Percentiles rank a stretch among this genome's conserved stretches.
Conservation (phyloP, 2,888 invertebrate genomes). For the Andrena hattorfiana region DNA sequence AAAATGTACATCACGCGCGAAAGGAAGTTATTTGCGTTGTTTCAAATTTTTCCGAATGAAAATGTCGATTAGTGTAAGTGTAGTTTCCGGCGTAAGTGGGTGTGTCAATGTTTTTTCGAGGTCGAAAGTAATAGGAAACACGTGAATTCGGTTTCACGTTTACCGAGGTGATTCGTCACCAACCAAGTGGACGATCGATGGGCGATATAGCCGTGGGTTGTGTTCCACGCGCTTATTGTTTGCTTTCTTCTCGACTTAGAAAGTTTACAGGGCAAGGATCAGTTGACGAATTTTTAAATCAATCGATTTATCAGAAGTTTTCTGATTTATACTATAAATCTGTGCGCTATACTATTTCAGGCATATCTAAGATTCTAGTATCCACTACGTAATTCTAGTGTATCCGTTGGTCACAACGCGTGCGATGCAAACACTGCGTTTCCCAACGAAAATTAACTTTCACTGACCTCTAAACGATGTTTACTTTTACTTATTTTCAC, state of each 20-base stretch:
- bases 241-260: neutral
- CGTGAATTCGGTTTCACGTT: constrained; percentile 29
- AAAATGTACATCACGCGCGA: neutral
- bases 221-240: constrained; percentile 22
- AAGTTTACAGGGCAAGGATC: neutral
- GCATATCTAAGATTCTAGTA: neutral
- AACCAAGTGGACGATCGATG: constrained; percentile 56
- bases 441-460: no score
- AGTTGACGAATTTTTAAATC: neutral
- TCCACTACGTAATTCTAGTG: no score
- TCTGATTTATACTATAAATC: neutral
- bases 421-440: no score
- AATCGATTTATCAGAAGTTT: constrained; percentile 10
- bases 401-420: no score
- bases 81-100: no score
- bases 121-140: neutral
- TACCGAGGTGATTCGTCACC: constrained; percentile 18
- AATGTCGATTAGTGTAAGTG: no score
- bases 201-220: constrained; percentile 33
- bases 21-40: neutral
- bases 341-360: neutral
- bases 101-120: neutral
- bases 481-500: no score
- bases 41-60: no score
- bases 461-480: no score